phyloP scores from a whole-genome alignment of 2,797 vertebrate genomes.

The Ambastaia sidthimunki region DNA sequence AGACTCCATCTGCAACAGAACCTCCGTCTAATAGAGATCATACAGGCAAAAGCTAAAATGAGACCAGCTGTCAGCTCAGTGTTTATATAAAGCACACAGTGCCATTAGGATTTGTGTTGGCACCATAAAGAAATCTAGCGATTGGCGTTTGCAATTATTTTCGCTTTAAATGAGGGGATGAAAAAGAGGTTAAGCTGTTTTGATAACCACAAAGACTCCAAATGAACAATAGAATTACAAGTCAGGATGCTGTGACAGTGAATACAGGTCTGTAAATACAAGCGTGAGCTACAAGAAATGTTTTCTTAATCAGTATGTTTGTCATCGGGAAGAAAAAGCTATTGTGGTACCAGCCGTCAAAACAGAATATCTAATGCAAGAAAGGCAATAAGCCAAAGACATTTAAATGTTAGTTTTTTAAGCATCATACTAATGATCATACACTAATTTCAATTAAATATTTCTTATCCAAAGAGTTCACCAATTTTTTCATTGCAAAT shows the following conservation, averaged over 20 bases:
- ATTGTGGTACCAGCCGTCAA: background rate
- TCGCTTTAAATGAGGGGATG: slow-evolving; percentile 7
- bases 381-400: background rate
- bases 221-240: slow-evolving; percentile 6
- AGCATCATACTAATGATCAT: background rate
- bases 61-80: slow-evolving; percentile 48
- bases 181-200: slow-evolving; percentile 33
- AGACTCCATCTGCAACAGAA: slow-evolving; percentile 40
- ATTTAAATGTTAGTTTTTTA: background rate
- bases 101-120: slow-evolving; percentile 15
- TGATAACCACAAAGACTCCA: background rate
- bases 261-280: background rate
- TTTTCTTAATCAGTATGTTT: background rate
- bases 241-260: background rate
- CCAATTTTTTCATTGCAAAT: no score
- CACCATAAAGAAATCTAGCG: slow-evolving; percentile 21
- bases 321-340: background rate
- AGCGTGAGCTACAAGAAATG: background rate
- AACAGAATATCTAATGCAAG: background rate
- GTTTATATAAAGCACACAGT: slow-evolving; percentile 35
- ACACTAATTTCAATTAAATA: background rate
- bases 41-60: slow-evolving; percentile 30
- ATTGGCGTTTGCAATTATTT: slow-evolving; percentile 17
- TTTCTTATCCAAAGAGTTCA: no score
- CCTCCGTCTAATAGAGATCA: slow-evolving; percentile 30